Conservation (phyloP, 2,888 invertebrate genomes). For the Acanthoscelides obtectus region DNA sequence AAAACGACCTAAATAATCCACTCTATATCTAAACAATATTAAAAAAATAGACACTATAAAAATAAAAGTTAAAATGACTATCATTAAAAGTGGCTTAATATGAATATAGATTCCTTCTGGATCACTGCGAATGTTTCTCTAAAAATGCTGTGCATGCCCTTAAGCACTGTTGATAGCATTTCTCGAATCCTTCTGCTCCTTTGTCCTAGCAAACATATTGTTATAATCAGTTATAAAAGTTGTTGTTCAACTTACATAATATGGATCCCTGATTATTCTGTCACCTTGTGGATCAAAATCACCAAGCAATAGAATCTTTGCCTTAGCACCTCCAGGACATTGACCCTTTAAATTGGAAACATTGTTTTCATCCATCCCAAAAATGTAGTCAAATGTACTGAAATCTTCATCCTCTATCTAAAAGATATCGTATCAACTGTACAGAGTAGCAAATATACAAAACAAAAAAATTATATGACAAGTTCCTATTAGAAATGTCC, state of each 20-base stretch:
- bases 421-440: conserved; percentile 28
- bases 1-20: not conserved
- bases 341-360: conserved; percentile 63
- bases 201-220: conserved; percentile 52
- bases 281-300: conserved; percentile 79
- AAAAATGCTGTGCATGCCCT: conserved; percentile 64
- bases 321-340: conserved; percentile 62
- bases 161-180: conserved; percentile 69
- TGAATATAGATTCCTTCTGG: not conserved
- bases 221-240: not conserved
- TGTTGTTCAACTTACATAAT: conserved; percentile 64
- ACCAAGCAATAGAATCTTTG: conserved; percentile 77
- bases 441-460: not conserved
- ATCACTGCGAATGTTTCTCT: conserved; percentile 31
- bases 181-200: conserved; percentile 66
- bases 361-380: conserved; percentile 93
- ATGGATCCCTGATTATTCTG: conserved; percentile 83
- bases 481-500: no score
- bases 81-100: no score
- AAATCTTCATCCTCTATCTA: conserved; percentile 76
- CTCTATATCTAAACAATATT: not conserved
- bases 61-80: not conserved
- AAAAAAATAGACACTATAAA: not conserved
- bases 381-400: conserved; percentile 77
- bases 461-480: not conserved